These are phyloP conservation scores for Gephyroberyx darwinii DNA, from an alignment of 2,797 vertebrate genomes.

Conservation along the genomic window DNA sequence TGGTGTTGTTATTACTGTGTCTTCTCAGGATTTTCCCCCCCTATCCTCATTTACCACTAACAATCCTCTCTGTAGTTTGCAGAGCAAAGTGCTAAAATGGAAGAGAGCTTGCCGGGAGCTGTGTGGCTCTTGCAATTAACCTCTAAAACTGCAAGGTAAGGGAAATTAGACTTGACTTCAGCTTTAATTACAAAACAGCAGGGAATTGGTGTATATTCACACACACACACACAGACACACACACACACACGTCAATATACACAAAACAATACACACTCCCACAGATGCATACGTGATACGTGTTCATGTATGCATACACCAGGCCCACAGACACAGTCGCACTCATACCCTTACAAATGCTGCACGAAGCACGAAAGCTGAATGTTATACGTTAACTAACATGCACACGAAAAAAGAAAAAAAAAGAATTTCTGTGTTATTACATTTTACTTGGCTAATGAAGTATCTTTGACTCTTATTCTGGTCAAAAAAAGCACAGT, in stretches of 20 bases:
- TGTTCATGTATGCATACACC: background rate
- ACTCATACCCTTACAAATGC: background rate
- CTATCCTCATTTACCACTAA: constrained; percentile 59
- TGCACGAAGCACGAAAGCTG: background rate
- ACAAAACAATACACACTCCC: constrained; percentile 13
- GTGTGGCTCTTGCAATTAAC: constrained; percentile 73
- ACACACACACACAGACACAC: constrained; percentile 16
- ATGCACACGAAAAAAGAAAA: background rate
- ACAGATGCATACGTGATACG: constrained; percentile 4
- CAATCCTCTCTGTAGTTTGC: constrained; percentile 59
- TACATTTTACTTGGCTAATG: background rate
- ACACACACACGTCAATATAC: constrained; percentile 14
- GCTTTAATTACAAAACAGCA: constrained; percentile 75
- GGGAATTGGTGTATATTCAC: constrained; percentile 40
- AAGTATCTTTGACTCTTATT: background rate
- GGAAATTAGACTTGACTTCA: constrained; percentile 69
- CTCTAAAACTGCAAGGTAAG: constrained; percentile 75
- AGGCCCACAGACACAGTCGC: background rate
- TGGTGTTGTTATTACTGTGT: constrained; percentile 57
- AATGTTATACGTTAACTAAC: too few species aligned
- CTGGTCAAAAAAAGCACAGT: background rate
- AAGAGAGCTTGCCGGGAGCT: constrained; percentile 61
- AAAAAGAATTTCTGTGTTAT: too few species aligned
- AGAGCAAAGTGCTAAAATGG: constrained; percentile 60
- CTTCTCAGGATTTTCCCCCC: constrained; percentile 32